These are phyloP conservation scores for Hydrolagus colliei DNA, from an alignment of 2,797 vertebrate species.

Conservation along the genomic window DNA sequence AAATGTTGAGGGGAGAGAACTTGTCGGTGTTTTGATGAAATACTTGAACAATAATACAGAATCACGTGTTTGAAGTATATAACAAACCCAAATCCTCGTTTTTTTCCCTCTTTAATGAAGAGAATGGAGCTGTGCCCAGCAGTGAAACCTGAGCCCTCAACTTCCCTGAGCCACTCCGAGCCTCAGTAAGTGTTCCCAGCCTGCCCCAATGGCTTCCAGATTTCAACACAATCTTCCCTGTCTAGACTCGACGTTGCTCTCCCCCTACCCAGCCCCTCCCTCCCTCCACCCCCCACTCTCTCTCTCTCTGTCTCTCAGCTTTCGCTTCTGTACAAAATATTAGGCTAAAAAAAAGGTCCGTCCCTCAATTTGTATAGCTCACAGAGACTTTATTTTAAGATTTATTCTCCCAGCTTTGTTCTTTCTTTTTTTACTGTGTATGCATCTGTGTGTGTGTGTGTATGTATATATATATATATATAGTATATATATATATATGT, in stretches of 20 bases:
- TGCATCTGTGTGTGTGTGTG: too few relatives aligned
- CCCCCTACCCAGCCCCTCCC: slow-evolving; percentile 35
- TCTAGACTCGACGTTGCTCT: slow-evolving; percentile 80
- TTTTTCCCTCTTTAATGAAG: slow-evolving; percentile 73
- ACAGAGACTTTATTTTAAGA: too few relatives aligned
- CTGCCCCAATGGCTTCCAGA: slow-evolving; percentile 75
- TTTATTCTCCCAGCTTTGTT: too few relatives aligned
- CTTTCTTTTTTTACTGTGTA: too few relatives aligned
- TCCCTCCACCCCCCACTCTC: slow-evolving; percentile 37
- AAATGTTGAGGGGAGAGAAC: too few relatives aligned
- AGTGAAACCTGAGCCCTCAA: slow-evolving; percentile 68
- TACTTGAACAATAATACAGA: too few relatives aligned
- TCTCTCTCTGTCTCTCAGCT: slow-evolving; percentile 37
- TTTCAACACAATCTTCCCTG: slow-evolving; percentile 73
- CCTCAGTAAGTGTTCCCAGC: slow-evolving; percentile 56
- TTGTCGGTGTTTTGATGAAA: too few relatives aligned
- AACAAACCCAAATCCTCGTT: slow-evolving; percentile 27
- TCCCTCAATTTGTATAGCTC: slow-evolving; percentile 41
- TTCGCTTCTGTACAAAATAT: slow-evolving; percentile 62
- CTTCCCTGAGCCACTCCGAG: slow-evolving; percentile 34
- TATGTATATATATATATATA: too few relatives aligned
- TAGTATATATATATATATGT: too few relatives aligned
- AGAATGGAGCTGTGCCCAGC: slow-evolving; percentile 35
- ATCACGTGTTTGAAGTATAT: too few relatives aligned
- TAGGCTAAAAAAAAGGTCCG: slow-evolving; percentile 68